phyloP scores from a whole-genome alignment of 2,797 vertebrate genomes.

The Natrix natrix region DNA sequence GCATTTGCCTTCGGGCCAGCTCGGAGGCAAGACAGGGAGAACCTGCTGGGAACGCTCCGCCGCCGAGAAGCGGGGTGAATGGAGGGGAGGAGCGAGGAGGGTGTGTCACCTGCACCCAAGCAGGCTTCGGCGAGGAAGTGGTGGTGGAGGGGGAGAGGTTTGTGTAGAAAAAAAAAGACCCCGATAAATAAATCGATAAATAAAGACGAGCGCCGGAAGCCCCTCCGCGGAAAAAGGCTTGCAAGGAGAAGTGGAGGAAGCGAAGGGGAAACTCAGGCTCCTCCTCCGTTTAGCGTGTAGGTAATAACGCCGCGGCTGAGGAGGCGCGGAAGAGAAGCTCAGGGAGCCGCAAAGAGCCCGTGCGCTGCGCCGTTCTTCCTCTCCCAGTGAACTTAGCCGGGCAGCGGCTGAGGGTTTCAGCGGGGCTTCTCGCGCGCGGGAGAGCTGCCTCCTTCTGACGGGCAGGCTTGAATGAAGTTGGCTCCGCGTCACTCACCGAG shows the following conservation, averaged over 20 bases:
- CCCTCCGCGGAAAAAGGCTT: background rate
- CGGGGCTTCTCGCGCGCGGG: background rate
- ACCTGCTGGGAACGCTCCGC: background rate
- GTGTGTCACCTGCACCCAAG: constrained; percentile 33
- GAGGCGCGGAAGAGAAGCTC: constrained; percentile 47
- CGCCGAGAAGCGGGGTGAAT: background rate
- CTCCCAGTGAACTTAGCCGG: constrained; percentile 22
- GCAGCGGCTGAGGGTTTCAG: constrained; percentile 13
- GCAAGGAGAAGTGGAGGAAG: background rate
- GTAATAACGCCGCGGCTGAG: constrained; percentile 41
- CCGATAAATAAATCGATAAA: background rate
- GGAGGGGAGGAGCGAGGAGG: background rate
- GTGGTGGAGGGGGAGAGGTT: too few relatives aligned
- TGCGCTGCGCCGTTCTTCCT: constrained; percentile 62
- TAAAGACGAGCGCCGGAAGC: background rate
- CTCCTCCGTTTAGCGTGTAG: constrained; percentile 57
- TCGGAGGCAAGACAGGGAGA: background rate
- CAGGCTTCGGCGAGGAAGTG: background rate
- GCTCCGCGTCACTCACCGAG: constrained; percentile 24
- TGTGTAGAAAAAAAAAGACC: background rate
- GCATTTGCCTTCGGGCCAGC: constrained; percentile 8
- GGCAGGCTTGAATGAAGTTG: constrained; percentile 75
- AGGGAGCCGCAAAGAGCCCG: constrained; percentile 53
- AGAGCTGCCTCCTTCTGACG: constrained; percentile 63
- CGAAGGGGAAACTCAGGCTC: background rate